Base-by-base conservation (phyloP, 2,888 invertebrate species). In the Ryuthela nishihirai region DNA sequence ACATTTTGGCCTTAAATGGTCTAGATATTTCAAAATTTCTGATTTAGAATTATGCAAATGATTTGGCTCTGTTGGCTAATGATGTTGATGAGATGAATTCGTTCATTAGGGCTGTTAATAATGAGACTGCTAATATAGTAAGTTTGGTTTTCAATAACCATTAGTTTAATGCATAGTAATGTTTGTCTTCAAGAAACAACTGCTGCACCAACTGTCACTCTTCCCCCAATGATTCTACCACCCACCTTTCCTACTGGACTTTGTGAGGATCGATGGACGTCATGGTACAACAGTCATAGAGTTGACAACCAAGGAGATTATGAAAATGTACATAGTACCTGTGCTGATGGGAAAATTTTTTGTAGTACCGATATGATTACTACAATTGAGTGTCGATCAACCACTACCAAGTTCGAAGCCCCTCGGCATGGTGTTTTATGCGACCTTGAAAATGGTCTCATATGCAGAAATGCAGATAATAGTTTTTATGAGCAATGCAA, bases 211-310 rank as follows among this genome's bases (percentile, higher is more conserved):
- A n/a, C n/a, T n/a, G n/a, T n/a, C n/a, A n/a, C n/a, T n/a, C n/a
- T n/a, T n/a, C n/a, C n/a, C n/a, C n/a, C n/a, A n/a, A n/a, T 42
- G 2, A 41, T 45, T 3, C 45, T 50, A 1, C 18, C 23, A 3
- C 45, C 60, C 5, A 47, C 59, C 1, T 20, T 59, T 3, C 20
- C 36, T 9, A 52, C 59, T 7, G 53, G 53, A 25, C 9, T 15
- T 1, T 66, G 66, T 47, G 35, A 45, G 1, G 48, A 41, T n/a
- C 65, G 67, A 4, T 67, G 52, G 52, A 64, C 67, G 2, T 54
- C 64, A 3, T 67, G 64, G 64, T 60, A 54, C 38, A 65, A 52
- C 44, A 46, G 24, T 10, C 59, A 67, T 39, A 12, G 17, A 9
- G 65, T 64, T 0, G 54, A 63, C 36, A 18, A 23, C 7, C 43